phyloP scores from a whole-genome alignment of 2,888 invertebrate species.

The Agrochola lota region DNA sequence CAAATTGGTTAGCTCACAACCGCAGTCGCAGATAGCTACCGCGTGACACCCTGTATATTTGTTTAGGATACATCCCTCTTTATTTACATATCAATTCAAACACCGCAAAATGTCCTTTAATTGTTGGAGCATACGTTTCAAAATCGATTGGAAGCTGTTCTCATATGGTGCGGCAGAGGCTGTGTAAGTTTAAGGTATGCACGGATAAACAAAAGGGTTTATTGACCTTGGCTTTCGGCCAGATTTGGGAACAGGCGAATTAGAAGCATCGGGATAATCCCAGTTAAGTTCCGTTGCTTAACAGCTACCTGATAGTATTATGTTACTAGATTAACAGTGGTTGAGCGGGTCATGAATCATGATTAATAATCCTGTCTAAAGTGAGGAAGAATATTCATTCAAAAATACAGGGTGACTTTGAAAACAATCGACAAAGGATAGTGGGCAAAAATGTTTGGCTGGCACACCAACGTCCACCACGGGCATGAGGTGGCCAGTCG shows the following conservation, averaged over 20 bases:
- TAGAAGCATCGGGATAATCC: slow-evolving; percentile 78
- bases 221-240: slow-evolving; percentile 87
- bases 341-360: not conserved
- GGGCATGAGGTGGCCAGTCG: too few relatives aligned
- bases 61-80: slow-evolving; percentile 87
- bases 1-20: slow-evolving; percentile 76
- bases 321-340: slow-evolving; percentile 41
- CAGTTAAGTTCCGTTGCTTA: slow-evolving; percentile 65
- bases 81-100: slow-evolving; percentile 79
- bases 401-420: too few relatives aligned
- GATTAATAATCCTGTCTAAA: not conserved
- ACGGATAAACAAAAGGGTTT: slow-evolving; percentile 83
- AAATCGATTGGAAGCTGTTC: slow-evolving; percentile 71
- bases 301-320: slow-evolving; percentile 44
- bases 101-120: slow-evolving; percentile 77
- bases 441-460: too few relatives aligned
- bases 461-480: too few relatives aligned
- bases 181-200: slow-evolving; percentile 76
- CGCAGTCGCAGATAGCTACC: slow-evolving; percentile 78
- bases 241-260: slow-evolving; percentile 81
- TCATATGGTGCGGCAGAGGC: slow-evolving; percentile 73
- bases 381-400: not conserved
- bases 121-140: slow-evolving; percentile 68
- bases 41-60: slow-evolving; percentile 86
- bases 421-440: too few relatives aligned